Evolutionary conservation across 2,888 invertebrate species (phyloP), one percentile per base, ranked within the genome.

Genomic region (Hofmannophila pseudospretella): DNA sequence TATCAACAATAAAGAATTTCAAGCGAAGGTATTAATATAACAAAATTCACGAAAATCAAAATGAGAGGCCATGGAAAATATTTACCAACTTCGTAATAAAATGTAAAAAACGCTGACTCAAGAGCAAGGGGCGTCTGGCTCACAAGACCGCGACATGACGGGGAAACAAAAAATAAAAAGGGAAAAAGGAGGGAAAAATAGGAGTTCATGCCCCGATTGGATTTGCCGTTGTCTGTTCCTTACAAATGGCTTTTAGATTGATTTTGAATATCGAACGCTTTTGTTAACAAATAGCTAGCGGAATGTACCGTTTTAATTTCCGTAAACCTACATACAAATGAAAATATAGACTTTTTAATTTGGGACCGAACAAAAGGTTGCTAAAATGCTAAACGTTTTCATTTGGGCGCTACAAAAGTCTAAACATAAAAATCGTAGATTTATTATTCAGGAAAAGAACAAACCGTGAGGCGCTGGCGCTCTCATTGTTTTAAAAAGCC

Each of bases 201-300:
- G 71, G 60, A 74, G 72, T 69, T 68, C 67, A 62, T 65, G 64
- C 70, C 70, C 67, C 75, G 78, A 82, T 84, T 85, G 77, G 74
- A 82, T 84, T 84, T 77, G 69, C 76, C 71, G 76, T 78, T 84
- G 79, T 85, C 82, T 82, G 81, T 80, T 74, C 76, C 74, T 75
- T 76, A 77, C 81, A 81, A 85, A 81, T 82, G 74, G 77, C 65
- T 79, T 81, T 78, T 71, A 78, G 81, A 84, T 85, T 79, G 84
- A 80, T 84, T 84, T 74, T 75, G 71, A 74, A 78, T 76, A 74
- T 73, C 59, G 67, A 71, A 64, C 58, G 58, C 55, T 67, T 67
- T 69, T 61, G 61, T 67, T 64, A 68, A 71, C 63, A 71, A 71
- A 72, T 65, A 67, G 59, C 49, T 41, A 42, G 14, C 8, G 23